phyloP scores from a whole-genome alignment of 2,888 invertebrate genomes.

The Parasteatoda lunata region DNA sequence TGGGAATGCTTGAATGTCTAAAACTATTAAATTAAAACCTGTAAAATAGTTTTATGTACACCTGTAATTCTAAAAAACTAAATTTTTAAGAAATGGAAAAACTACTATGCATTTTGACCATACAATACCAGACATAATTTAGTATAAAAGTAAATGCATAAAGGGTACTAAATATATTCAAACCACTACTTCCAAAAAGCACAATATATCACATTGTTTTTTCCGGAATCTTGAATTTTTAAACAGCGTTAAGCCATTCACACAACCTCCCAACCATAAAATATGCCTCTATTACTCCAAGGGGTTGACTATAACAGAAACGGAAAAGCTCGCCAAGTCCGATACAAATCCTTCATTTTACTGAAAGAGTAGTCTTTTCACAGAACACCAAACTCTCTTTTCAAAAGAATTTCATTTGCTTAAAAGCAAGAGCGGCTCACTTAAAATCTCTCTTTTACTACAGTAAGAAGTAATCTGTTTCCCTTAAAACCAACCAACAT shows the following conservation, averaged over 20 bases:
- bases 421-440: not conserved
- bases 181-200: too few relatives aligned
- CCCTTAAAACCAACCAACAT: not conserved
- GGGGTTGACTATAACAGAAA: not conserved
- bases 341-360: not conserved
- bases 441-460: not conserved
- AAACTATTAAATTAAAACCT: too few relatives aligned
- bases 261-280: not conserved
- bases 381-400: not conserved
- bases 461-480: not conserved
- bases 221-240: not conserved
- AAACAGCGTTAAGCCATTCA: not conserved
- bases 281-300: not conserved
- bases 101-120: too few relatives aligned
- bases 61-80: too few relatives aligned
- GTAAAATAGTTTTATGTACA: too few relatives aligned
- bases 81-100: too few relatives aligned
- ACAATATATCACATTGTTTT: too few relatives aligned
- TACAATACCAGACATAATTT: too few relatives aligned
- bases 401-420: slow-evolving; percentile 3
- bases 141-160: too few relatives aligned
- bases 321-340: not conserved
- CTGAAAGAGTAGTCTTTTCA: not conserved
- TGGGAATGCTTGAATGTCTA: too few relatives aligned
- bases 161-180: too few relatives aligned